These are phyloP conservation scores for Gorsachius goisagi DNA, from an alignment of 2,113 vertebrate genomes.

Conservation along the genomic window DNA sequence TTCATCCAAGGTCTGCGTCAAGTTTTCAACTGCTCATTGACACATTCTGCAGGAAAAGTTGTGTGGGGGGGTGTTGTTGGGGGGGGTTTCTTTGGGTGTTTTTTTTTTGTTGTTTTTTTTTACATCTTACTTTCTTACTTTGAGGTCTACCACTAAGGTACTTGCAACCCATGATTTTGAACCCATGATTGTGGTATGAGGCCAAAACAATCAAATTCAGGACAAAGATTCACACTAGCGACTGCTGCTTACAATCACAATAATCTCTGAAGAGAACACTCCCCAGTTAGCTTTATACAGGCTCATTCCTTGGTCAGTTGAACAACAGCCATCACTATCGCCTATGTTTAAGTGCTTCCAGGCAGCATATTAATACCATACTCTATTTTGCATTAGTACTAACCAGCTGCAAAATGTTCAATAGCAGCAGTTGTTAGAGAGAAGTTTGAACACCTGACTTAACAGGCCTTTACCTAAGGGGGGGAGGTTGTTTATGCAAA, in stretches of 20 bases:
- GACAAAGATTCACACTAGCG: not conserved
- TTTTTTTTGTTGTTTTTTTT: not conserved
- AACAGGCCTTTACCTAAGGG: not conserved
- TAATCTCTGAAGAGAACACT: not conserved
- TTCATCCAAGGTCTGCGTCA: not conserved
- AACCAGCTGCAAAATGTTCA: not conserved
- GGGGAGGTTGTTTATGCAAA: not conserved
- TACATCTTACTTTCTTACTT: not conserved
- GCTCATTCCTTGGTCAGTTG: not conserved
- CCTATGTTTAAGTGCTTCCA: not conserved
- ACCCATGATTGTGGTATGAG: not conserved
- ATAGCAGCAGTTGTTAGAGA: not conserved
- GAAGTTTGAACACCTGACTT: not conserved
- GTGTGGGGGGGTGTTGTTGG: too few relatives aligned
- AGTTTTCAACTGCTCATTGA: not conserved
- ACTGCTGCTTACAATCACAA: not conserved
- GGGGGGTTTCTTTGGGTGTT: too few relatives aligned
- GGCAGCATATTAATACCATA: not conserved
- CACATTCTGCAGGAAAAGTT: not conserved
- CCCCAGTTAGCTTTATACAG: not conserved
- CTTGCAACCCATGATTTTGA: not conserved
- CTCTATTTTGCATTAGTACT: not conserved
- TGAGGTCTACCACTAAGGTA: not conserved
- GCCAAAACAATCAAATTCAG: not conserved
- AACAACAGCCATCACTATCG: not conserved